Base-by-base conservation (phyloP, 2,797 vertebrate genomes). In the Leuciscus waleckii region DNA sequence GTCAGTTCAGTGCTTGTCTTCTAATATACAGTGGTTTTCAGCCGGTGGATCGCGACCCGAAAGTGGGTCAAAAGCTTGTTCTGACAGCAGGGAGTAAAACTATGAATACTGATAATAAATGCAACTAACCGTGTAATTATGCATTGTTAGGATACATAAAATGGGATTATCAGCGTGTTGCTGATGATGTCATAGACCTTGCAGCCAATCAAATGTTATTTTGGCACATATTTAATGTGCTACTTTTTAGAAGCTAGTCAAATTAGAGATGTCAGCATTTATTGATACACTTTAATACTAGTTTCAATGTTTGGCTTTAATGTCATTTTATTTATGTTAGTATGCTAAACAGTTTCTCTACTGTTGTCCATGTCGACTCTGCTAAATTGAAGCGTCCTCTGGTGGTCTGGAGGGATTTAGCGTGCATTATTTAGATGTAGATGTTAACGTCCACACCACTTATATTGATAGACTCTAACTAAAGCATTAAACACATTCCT, bases 391-490 rank as follows among this genome's bases (percentile, higher is more conserved):
- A 46, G 29, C 23, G 61, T 65, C 16, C 61, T 65, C 29, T 65
- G 49, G 10, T 14, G 73, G 51, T 54, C 49, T 37, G 49, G 19
- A 54, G 49, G 29, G 73, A 37, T 37, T 35, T 37, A 14, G 10
- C 21, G 11, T 76, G 73, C 29, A 37, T 76, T 56, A 54, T 56
- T 76, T 13, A 67, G 4, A 51, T 68, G 19, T 23, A 29, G 32
- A 51, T 69, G 29, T 81, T 68, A 81, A 54, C 3, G 4, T 81
- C 65, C 32, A 14, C 21, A 39, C 61, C 2, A 1, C 77, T 41
- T 79, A 51, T 83, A 41, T 83, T 86, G 51, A 80, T 81, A 85
- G 83, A 84, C 86, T n/a, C n/a, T n/a, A n/a, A 70, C 41, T 70
- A 19, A 82, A 71, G 71, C 81, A 83, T 77, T 69, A 83, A 86